Conservation (phyloP, 2,113 vertebrate genomes). For the Kryptolebias marmoratus region DNA sequence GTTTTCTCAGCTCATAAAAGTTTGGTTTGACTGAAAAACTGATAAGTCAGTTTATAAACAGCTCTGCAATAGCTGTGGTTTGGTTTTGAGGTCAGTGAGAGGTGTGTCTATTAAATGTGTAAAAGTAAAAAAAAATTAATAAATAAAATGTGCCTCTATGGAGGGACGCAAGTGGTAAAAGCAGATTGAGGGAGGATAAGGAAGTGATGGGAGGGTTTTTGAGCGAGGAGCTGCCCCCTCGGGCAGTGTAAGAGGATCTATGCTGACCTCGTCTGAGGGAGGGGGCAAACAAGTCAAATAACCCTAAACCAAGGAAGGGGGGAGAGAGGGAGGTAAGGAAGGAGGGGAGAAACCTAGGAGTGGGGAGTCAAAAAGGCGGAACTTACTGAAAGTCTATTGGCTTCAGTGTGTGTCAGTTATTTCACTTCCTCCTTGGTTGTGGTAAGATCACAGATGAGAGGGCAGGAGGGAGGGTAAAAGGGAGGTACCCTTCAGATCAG, state of each 20-base stretch:
- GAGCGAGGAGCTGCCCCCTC: slow-evolving; percentile 27
- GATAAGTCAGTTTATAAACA: slow-evolving; percentile 2
- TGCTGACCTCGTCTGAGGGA: slow-evolving; percentile 37
- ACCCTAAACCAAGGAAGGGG: slow-evolving; percentile 35
- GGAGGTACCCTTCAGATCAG: slow-evolving; percentile 63
- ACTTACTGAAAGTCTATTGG: slow-evolving; percentile 64
- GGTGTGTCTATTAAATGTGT: neutral
- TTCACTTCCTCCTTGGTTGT: slow-evolving; percentile 75
- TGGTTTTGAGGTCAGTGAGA: neutral
- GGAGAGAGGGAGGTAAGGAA: slow-evolving; percentile 36
- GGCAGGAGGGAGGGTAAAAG: slow-evolving; percentile 64
- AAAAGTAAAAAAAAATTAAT: slow-evolving; percentile 10
- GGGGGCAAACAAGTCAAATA: slow-evolving; percentile 53
- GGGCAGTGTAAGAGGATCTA: slow-evolving; percentile 55
- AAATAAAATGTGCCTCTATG: neutral
- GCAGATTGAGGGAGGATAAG: neutral
- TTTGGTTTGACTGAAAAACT: slow-evolving; percentile 18
- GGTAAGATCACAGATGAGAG: slow-evolving; percentile 51
- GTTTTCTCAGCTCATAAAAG: neutral
- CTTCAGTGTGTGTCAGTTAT: slow-evolving; percentile 63
- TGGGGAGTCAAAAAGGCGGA: slow-evolving; percentile 27
- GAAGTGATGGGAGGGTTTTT: slow-evolving; percentile 25
- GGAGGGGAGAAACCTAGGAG: slow-evolving; percentile 45
- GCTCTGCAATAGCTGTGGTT: slow-evolving; percentile 17
- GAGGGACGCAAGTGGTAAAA: slow-evolving; percentile 4